Percentiles rank a stretch among this genome's conserved stretches.
These are phyloP conservation scores for Tachysurus fulvidraco DNA, from an alignment of 2,113 vertebrate genomes.

Conservation along the genomic window DNA sequence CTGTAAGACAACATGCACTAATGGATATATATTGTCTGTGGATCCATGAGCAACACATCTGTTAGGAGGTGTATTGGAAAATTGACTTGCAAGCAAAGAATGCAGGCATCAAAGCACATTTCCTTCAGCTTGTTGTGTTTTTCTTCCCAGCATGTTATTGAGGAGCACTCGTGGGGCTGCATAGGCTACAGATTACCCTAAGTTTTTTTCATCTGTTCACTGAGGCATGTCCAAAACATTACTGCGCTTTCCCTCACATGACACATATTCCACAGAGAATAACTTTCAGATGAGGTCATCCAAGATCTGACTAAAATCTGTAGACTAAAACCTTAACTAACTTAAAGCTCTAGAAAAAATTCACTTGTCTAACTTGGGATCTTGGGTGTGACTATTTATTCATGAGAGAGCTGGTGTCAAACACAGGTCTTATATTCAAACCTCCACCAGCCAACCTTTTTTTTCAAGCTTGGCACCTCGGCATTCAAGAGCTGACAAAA, in stretches of 20 bases:
- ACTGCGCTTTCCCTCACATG: slow-evolving; percentile 8
- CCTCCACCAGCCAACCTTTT: slow-evolving; percentile 60
- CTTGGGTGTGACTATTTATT: not conserved
- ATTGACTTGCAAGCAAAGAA: slow-evolving; percentile 24
- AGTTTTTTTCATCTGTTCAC: not conserved
- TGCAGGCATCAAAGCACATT: slow-evolving; percentile 16
- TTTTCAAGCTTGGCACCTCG: slow-evolving; percentile 69
- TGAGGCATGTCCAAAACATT: slow-evolving; percentile 7
- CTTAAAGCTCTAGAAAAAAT: not conserved
- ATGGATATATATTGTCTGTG: not conserved
- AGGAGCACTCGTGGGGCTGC: slow-evolving; percentile 2
- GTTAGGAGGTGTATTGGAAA: slow-evolving; percentile 23
- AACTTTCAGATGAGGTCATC: slow-evolving; percentile 7
- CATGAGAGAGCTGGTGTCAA: not conserved
- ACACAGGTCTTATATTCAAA: slow-evolving; percentile 70
- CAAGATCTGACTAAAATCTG: not conserved
- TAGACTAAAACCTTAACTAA: not conserved
- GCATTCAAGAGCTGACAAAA: slow-evolving; percentile 62
- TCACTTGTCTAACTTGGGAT: not conserved
- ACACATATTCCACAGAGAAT: not conserved
- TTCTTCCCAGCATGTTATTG: slow-evolving; percentile 20
- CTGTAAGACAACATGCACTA: not conserved
- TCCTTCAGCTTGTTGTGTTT: slow-evolving; percentile 3
- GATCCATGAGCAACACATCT: not conserved
- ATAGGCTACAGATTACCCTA: not conserved